These are phyloP conservation scores for Scaptomyza tumidula DNA, from an alignment of 2,888 invertebrate species.

Conservation along the genomic window DNA sequence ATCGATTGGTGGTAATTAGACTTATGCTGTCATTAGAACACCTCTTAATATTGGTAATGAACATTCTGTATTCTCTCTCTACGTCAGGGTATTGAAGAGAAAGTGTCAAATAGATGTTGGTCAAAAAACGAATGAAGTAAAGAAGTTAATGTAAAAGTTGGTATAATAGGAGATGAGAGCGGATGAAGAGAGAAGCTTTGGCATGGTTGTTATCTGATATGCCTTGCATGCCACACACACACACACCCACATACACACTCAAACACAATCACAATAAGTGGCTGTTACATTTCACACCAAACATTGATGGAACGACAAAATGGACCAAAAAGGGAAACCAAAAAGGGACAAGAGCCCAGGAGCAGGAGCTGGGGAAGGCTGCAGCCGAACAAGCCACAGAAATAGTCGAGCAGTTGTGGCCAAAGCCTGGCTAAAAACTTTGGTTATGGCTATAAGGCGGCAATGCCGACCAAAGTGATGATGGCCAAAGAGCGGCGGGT, in stretches of 20 bases:
- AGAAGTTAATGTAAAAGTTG: background rate
- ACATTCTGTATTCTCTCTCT: background rate
- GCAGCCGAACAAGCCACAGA: slow-evolving; percentile 54
- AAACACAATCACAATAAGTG: slow-evolving; percentile 77
- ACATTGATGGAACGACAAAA: slow-evolving; percentile 69
- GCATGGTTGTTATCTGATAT: slow-evolving; percentile 62
- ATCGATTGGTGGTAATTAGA: too few species aligned
- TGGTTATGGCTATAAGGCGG: background rate
- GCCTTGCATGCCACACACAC: slow-evolving; percentile 23
- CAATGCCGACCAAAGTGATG: background rate
- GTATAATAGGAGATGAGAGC: background rate
- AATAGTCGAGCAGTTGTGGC: slow-evolving; percentile 54
- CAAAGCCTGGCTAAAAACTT: slow-evolving; percentile 11
- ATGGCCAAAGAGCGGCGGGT: background rate
- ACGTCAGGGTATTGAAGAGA: background rate
- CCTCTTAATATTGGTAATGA: too few species aligned
- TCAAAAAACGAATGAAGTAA: background rate
- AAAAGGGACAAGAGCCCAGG: slow-evolving; percentile 20
- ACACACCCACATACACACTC: background rate
- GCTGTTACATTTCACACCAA: slow-evolving; percentile 80
- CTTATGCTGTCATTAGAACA: too few species aligned
- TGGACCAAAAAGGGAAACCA: slow-evolving; percentile 31
- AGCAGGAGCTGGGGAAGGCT: slow-evolving; percentile 4
- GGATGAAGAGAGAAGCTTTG: slow-evolving; percentile 3
- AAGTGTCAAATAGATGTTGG: background rate